A percentile compares a stretch with the other conserved stretches of the same genome.
phyloP scores from a whole-genome alignment of 23 tunicate genomes.

The Diplosoma virens region DNA sequence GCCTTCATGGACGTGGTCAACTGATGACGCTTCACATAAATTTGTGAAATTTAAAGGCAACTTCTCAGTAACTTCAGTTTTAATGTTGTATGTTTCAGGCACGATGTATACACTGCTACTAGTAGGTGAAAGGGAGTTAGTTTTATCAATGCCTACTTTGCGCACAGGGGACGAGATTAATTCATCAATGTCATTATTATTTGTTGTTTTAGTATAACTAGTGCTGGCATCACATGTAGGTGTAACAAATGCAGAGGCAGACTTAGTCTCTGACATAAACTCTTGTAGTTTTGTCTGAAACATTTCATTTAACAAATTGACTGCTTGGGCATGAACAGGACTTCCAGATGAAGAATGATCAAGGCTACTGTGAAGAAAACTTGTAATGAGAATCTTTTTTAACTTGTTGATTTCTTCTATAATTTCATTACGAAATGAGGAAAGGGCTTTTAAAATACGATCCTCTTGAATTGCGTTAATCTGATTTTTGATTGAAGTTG shows the following conservation, averaged over 20 bases:
- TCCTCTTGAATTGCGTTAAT: not conserved
- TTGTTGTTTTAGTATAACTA: not conserved
- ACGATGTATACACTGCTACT: too few relatives aligned
- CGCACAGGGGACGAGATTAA: too few relatives aligned
- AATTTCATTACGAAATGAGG: conserved; percentile 3
- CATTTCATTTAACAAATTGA: not conserved
- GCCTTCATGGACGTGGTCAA: too few relatives aligned
- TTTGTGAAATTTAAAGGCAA: too few relatives aligned
- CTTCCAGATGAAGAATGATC: not conserved
- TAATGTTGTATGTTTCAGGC: too few relatives aligned
- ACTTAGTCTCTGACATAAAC: not conserved
- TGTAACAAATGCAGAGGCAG: too few relatives aligned
- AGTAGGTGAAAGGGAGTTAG: too few relatives aligned
- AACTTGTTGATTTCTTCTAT: conserved; percentile 8
- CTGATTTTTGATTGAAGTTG: too few relatives aligned
- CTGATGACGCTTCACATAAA: too few relatives aligned
- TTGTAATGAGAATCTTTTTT: not conserved
- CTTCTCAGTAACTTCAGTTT: too few relatives aligned
- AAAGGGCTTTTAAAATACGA: conserved; percentile 8
- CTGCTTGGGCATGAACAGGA: not conserved
- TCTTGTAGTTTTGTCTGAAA: not conserved
- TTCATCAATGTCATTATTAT: not conserved
- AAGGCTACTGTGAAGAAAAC: not conserved
- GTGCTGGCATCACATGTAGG: too few relatives aligned
- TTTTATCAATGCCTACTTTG: too few relatives aligned